Evolutionary conservation across 2,797 vertebrate genomes (phyloP), one percentile per base, ranked within the genome.

Genomic region (Hoplostethus mediterraneus): DNA sequence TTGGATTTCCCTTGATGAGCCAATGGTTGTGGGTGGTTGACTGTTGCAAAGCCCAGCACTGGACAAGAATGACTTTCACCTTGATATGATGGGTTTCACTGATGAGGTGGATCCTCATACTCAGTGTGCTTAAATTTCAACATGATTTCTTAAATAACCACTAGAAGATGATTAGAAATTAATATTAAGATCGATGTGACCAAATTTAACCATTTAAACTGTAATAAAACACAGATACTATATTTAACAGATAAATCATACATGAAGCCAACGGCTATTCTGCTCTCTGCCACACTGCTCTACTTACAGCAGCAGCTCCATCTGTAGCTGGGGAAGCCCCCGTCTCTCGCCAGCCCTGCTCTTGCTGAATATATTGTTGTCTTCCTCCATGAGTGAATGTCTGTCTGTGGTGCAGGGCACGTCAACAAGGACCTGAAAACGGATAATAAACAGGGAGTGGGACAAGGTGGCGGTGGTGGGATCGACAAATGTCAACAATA

Each of bases 401-500:
- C 92, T 80, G 89, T 99, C 98, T 7, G 96, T 96, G 0, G 96
- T 98, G 81, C 98, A 99, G 30, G 97, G 98, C 31, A 96, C 97
- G 14, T 99, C 98, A 63, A 99, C 97, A 47, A 99, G 94, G 16
- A 99, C 98, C 97, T 99, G 88, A 67, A 64, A 12, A 58, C 30
- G 45, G 2, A 44, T 0, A 30, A 0, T 10, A 49, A n/a, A 28
- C 6, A 64, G 7, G 31, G 57, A 5, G 13, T 17, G 5, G 31
- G 14, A 56, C 1, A 31, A 57, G 45, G 7, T 0, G 1, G 4
- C 8, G 47, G 8, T 11, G 14, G 5, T 9, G 10, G 9, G 10
- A 42, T 12, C 40, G 10, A 42, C 40, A 42, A 42, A 3, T 2
- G 10, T 10, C 8, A 42, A 42, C 11, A 36, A 11, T 44, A 44